Evolutionary conservation across 2,113 vertebrate genomes (phyloP).

Genomic region (Muscicapa adusta): DNA sequence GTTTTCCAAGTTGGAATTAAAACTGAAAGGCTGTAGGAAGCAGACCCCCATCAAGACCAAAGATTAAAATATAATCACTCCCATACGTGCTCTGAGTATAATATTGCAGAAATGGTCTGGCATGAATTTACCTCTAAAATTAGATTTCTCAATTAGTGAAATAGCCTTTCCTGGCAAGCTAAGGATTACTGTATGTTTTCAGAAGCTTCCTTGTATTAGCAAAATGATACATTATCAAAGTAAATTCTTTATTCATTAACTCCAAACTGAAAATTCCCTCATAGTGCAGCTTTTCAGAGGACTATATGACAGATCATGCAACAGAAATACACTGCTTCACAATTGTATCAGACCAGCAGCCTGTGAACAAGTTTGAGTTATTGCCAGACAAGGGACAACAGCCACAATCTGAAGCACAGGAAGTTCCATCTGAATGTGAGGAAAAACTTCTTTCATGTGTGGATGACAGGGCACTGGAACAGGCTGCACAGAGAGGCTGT

Average conservation of each 20-base stretch:
- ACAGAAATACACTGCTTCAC: background rate
- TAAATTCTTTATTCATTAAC: slow-evolving; percentile 57
- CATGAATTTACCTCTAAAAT: slow-evolving; percentile 29
- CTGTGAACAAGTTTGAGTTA: background rate
- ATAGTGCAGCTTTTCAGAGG: background rate
- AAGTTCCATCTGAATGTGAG: background rate
- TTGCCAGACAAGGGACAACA: background rate
- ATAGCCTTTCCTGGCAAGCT: slow-evolving; percentile 45
- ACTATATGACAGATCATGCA: background rate
- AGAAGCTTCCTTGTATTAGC: slow-evolving; percentile 15
- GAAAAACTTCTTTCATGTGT: background rate
- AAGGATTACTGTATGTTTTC: background rate
- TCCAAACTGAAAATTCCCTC: slow-evolving; percentile 12
- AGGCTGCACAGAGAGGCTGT: background rate
- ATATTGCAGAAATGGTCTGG: background rate
- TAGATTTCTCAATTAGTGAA: slow-evolving; percentile 65
- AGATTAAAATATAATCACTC: slow-evolving; percentile 62
- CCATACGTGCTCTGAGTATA: slow-evolving; percentile 8
- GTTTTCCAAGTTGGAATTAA: slow-evolving; percentile 40
- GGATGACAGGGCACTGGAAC: background rate
- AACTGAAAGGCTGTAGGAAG: slow-evolving; percentile 21
- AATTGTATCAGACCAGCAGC: background rate
- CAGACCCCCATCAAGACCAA: slow-evolving; percentile 15
- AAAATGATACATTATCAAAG: slow-evolving; percentile 41
- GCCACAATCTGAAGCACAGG: background rate